phyloP scores from a whole-genome alignment of 2,113 vertebrate genomes.

The Columba livia region DNA sequence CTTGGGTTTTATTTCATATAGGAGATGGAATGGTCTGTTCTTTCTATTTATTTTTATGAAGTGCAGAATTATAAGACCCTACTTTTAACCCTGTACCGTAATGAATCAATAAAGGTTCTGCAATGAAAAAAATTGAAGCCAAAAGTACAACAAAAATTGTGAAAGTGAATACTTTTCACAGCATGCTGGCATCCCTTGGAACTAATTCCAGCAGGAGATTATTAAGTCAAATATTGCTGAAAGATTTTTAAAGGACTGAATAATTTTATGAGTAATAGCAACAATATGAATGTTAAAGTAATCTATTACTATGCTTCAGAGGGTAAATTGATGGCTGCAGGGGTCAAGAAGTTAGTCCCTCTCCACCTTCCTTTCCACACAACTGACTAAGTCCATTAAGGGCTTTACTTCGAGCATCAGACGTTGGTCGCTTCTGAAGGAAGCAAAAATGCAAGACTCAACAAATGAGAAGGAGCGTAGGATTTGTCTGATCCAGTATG shows the following conservation, averaged over 20 bases:
- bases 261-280: constrained; percentile 58
- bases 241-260: constrained; percentile 52
- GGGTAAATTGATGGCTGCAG: constrained; percentile 37
- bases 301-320: constrained; percentile 27
- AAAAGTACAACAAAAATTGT: constrained; percentile 10
- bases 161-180: constrained; percentile 43
- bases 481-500: background rate
- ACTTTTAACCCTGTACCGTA: constrained; percentile 30
- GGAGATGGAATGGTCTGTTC: background rate
- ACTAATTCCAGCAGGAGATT: constrained; percentile 62
- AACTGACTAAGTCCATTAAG: background rate
- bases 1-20: background rate
- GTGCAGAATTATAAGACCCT: background rate
- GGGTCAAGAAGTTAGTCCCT: background rate
- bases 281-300: constrained; percentile 36
- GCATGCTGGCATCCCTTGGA: constrained; percentile 11
- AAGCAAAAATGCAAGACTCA: background rate
- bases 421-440: background rate
- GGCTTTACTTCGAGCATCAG: constrained; percentile 1
- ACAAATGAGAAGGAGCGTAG: background rate
- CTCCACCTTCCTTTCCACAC: background rate
- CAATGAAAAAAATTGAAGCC: background rate
- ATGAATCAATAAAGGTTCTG: constrained; percentile 26
- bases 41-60: constrained; percentile 26
- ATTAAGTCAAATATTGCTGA: constrained; percentile 43